Evolutionary conservation across 2,888 invertebrate species (phyloP), one percentile per base, ranked within the genome.

Genomic region (Drymonia ruficornis): DNA sequence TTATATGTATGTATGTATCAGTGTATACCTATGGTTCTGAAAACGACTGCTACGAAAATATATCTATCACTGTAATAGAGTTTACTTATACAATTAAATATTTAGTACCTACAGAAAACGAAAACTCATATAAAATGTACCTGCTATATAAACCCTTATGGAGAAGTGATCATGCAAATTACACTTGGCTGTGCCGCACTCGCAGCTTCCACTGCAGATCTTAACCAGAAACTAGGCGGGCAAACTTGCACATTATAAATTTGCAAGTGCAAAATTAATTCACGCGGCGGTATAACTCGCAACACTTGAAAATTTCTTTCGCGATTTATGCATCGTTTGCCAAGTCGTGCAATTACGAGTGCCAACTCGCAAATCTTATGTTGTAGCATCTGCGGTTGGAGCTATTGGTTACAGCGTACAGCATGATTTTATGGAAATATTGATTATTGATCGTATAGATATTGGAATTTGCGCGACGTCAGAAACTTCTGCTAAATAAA

Each of bases 201-300:
- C 15, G 38, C n/a, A 36, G 12, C 18, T 43, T 11, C 43, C 43
- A 19, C 43, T 19, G 11, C 53, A 77, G 70, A 78, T 72, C 78
- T 74, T 76, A 76, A 76, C 80, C 69, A 72, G 72, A 67, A 80
- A 78, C 79, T 78, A 72, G 31, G 40, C 67, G 51, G 31, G 40
- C 66, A 49, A 58, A 58, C 53, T 83, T 36, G 36, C 36, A 78
- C 69, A 75, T 74, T 78, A 83, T 86, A 86, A 87, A 87, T 89
- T 87, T 80, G 73, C 82, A 77, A 77, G 76, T 71, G 70, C 74
- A 73, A 83, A 87, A 89, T 89, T 89, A 87, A 89, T 88, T 86
- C 75, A 65, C 74, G 70, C 76, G 67, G 61, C 67, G 59, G 76
- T 79, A 78, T 71, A 56, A 57, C 59, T 62, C 57, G 69, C 57